A percentile compares a stretch with the other conserved stretches of the same genome.
Conservation (phyloP, 2,113 vertebrate genomes). For the Myanophis thanlyinensis region DNA sequence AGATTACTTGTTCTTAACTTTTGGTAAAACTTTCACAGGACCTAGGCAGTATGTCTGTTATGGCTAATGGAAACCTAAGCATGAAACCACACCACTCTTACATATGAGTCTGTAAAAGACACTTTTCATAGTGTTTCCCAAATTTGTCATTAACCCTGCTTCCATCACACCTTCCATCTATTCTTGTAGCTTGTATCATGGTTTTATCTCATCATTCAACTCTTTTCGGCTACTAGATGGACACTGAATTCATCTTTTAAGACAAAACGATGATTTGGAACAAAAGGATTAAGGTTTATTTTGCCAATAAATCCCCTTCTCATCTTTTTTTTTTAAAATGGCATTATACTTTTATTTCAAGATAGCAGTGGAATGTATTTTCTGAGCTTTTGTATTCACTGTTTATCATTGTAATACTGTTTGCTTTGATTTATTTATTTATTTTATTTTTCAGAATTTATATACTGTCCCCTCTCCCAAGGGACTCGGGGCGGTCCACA, state of each 20-base stretch:
- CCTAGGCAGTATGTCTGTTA: background rate
- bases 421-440: too few relatives aligned
- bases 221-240: background rate
- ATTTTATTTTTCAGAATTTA: too few relatives aligned
- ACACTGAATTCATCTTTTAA: background rate
- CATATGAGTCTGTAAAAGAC: background rate
- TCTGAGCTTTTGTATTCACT: background rate
- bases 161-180: background rate
- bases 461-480: too few relatives aligned
- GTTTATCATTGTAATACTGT: background rate
- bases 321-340: background rate
- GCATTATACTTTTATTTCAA: background rate
- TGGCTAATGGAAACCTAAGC: background rate
- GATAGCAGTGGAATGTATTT: background rate
- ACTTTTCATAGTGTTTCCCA: background rate
- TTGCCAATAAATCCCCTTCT: background rate
- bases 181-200: background rate
- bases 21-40: background rate
- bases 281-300: background rate
- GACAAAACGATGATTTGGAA: background rate
- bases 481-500: too few relatives aligned
- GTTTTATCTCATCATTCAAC: background rate
- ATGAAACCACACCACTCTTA: background rate
- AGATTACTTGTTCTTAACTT: background rate
- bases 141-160: background rate